Percentiles rank a stretch among this genome's conserved stretches.
These are phyloP conservation scores for Epinephelus lanceolatus DNA, from an alignment of 2,113 vertebrate genomes.

Conservation along the genomic window DNA sequence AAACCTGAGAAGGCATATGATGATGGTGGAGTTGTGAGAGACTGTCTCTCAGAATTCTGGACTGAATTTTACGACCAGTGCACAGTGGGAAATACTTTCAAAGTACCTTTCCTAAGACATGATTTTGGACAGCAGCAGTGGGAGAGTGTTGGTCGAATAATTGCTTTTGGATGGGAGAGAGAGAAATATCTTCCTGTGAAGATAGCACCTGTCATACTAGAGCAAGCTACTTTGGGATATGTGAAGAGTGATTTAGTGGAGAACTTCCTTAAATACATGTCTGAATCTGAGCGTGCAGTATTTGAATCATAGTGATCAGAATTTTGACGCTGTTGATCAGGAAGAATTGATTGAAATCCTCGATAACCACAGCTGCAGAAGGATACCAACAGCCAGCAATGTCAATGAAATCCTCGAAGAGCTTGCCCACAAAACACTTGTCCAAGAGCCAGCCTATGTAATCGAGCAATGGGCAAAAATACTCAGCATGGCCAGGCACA, in stretches of 20 bases:
- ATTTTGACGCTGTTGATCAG: neutral
- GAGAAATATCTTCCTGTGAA: neutral
- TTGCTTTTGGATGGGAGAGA: constrained; percentile 9
- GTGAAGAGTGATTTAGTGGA: constrained; percentile 3
- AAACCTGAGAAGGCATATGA: constrained; percentile 19
- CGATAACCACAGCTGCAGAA: neutral
- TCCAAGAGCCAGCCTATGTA: neutral
- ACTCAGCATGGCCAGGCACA: neutral
- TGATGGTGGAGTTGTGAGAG: constrained; percentile 15
- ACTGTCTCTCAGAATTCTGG: constrained; percentile 22
- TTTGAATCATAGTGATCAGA: constrained; percentile 6
- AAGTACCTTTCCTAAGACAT: constrained; percentile 17
- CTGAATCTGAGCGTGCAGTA: constrained; percentile 3
- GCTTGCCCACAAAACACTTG: neutral
- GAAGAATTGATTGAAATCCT: neutral
- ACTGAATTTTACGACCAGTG: constrained; percentile 13
- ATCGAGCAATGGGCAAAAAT: constrained; percentile 4
- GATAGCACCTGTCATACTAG: constrained; percentile 1
- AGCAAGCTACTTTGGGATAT: constrained; percentile 9
- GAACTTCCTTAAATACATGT: constrained; percentile 10
- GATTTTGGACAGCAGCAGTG: constrained; percentile 23
- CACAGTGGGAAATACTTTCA: neutral
- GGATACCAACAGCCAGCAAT: neutral
- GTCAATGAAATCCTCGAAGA: neutral
- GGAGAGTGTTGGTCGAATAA: constrained; percentile 5